Percentiles rank a stretch among this genome's conserved stretches.
Conservation (phyloP, 2,797 vertebrate species). For the Melanitta fusca region DNA sequence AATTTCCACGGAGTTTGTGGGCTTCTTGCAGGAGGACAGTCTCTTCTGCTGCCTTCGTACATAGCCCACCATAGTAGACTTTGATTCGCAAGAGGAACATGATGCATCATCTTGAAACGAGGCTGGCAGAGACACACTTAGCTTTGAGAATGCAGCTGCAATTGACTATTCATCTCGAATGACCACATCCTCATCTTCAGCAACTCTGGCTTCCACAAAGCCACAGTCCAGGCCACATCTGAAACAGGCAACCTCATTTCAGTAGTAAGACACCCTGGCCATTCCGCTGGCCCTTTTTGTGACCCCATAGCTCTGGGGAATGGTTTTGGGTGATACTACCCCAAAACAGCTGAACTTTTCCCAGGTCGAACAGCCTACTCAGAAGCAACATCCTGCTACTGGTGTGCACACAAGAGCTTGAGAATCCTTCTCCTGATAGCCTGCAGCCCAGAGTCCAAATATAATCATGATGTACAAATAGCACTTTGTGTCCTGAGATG, state of each 20-base stretch:
- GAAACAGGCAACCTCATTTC: neutral
- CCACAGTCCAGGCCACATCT: neutral
- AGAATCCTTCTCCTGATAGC: neutral
- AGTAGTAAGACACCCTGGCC: neutral
- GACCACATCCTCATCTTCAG: neutral
- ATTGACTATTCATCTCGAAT: neutral
- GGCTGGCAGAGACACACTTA: neutral
- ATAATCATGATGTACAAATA: neutral
- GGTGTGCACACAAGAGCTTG: neutral
- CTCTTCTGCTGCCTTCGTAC: neutral
- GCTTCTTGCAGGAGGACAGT: neutral
- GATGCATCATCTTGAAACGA: accelerated
- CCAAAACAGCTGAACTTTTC: neutral
- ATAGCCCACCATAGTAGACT: neutral
- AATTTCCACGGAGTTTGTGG: neutral
- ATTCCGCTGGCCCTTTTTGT: neutral
- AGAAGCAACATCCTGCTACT: neutral
- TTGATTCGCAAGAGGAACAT: neutral
- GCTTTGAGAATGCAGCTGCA: neutral
- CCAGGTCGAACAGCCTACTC: neutral
- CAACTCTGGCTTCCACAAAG: neutral
- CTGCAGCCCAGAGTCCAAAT: neutral
- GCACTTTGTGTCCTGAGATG: neutral
- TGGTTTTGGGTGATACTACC: neutral
- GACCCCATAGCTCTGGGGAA: neutral